phyloP scores from a whole-genome alignment of 2,888 invertebrate genomes.

The Drosophila tanythrix region DNA sequence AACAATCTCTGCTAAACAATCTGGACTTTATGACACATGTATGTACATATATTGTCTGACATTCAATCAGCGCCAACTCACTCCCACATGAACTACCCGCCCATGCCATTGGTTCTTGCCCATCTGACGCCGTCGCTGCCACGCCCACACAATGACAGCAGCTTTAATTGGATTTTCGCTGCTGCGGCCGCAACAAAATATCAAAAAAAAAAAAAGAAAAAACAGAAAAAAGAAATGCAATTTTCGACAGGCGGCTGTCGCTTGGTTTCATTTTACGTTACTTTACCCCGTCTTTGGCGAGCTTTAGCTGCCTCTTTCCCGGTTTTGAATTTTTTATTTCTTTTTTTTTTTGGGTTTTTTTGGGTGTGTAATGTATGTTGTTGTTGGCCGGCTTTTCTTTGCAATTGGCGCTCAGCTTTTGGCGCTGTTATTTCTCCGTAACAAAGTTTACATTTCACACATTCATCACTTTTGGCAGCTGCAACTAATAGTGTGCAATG shows the following conservation, averaged over 20 bases:
- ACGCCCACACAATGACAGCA: conserved; percentile 73
- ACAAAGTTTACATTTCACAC: conserved; percentile 82
- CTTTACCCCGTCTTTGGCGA: conserved; percentile 58
- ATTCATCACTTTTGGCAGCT: conserved; percentile 81
- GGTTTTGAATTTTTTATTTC: conserved; percentile 9
- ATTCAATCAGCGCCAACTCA: conserved; percentile 72
- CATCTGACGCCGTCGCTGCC: conserved; percentile 36
- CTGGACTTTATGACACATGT: conserved; percentile 77
- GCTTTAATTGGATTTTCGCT: conserved; percentile 81
- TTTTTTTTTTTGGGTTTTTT: not conserved
- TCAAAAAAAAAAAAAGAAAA: conserved; percentile 17
- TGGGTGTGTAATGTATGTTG: not conserved
- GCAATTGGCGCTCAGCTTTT: conserved; percentile 69
- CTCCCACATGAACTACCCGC: not conserved
- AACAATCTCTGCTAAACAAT: conserved; percentile 60
- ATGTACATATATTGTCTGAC: conserved; percentile 64
- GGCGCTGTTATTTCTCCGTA: conserved; percentile 77
- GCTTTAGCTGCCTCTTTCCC: conserved; percentile 48
- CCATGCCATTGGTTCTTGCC: conserved; percentile 9
- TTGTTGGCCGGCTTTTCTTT: conserved; percentile 54
- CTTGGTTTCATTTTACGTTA: conserved; percentile 64
- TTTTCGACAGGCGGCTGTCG: conserved; percentile 80
- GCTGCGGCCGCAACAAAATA: conserved; percentile 61
- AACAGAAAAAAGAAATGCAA: conserved; percentile 63
- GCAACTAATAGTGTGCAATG: conserved; percentile 80